Percentiles rank a stretch among this genome's conserved stretches.
Conservation (phyloP, 2,888 invertebrate species). For the Drosophila melanosoma region DNA sequence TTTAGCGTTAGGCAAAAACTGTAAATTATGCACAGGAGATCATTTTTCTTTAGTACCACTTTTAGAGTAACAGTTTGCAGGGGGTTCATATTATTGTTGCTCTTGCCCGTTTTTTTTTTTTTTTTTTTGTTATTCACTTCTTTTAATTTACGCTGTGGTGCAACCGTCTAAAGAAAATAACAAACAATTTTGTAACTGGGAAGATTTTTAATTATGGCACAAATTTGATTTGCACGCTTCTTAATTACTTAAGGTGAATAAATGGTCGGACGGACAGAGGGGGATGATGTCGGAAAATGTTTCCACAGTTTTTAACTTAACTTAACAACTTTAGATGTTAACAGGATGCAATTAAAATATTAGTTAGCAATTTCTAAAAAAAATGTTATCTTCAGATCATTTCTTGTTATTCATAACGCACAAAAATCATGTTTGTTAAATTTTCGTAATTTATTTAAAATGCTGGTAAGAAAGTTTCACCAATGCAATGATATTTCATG, state of each 20-base stretch:
- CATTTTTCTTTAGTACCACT: conserved; percentile 70
- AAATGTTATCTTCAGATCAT: not conserved
- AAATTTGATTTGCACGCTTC: conserved; percentile 73
- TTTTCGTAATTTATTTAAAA: conserved; percentile 3
- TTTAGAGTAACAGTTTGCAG: conserved; percentile 20
- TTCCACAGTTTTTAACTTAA: not conserved
- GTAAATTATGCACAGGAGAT: conserved; percentile 81
- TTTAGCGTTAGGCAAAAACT: conserved; percentile 76
- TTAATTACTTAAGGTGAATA: conserved; percentile 49
- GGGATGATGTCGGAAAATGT: not conserved
- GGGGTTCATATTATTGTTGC: conserved; percentile 26
- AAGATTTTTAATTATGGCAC: conserved; percentile 75
- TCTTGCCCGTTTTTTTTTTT: not conserved
- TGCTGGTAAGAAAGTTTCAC: conserved; percentile 2
- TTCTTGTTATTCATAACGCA: not conserved
- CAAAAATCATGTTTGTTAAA: not conserved
- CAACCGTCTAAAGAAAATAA: conserved; percentile 39
- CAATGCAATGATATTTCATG: conserved; percentile 11
- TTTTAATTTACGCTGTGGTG: conserved; percentile 24
- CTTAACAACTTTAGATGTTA: not conserved
- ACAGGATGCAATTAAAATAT: not conserved
- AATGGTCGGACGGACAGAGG: not conserved
- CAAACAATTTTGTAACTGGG: conserved; percentile 48
- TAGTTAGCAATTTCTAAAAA: not conserved
- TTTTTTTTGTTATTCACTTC: conserved; percentile 37